Conservation (phyloP, 2,888 invertebrate genomes). For the Noctuana brunneofusca region DNA sequence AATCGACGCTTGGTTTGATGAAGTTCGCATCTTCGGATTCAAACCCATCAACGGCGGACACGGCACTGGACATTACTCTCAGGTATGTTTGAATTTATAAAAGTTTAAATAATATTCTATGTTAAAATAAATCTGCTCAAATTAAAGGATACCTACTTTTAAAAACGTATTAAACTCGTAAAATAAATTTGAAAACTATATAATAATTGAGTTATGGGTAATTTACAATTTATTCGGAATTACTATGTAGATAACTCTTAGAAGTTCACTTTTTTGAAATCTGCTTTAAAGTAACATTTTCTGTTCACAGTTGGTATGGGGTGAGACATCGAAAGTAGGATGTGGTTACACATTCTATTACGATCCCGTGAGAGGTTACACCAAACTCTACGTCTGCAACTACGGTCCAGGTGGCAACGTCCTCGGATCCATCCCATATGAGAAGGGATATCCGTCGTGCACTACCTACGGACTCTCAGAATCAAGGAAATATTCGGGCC, state of each 20-base stretch:
- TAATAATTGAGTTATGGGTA: too few species aligned
- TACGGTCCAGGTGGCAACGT: constrained; percentile 93
- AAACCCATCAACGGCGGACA: constrained; percentile 85
- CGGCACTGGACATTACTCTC: constrained; percentile 92
- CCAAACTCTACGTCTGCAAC: constrained; percentile 93
- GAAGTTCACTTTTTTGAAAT: not conserved
- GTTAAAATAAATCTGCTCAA: not conserved
- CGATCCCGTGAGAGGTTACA: constrained; percentile 87
- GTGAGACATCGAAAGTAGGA: constrained; percentile 91
- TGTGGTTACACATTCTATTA: constrained; percentile 94
- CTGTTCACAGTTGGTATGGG: constrained; percentile 90
- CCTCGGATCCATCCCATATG: constrained; percentile 89
- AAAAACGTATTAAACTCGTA: too few species aligned
- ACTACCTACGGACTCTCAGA: constrained; percentile 86
- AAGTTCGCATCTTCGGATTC: constrained; percentile 86
- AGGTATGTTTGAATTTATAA: constrained; percentile 83
- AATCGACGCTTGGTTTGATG: constrained; percentile 91
- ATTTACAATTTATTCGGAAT: too few species aligned
- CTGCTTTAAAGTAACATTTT: constrained; percentile 9
- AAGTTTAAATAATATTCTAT: too few species aligned
- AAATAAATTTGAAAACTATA: too few species aligned
- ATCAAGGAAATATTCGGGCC: constrained; percentile 88
- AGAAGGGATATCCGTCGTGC: constrained; percentile 89
- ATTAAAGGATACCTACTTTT: too few species aligned
- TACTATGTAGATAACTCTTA: too few species aligned